A percentile compares a stretch with the other conserved stretches of the same genome.
These are phyloP conservation scores for Chlamydotis undulata DNA, from an alignment of 2,113 vertebrate species.

Conservation along the genomic window DNA sequence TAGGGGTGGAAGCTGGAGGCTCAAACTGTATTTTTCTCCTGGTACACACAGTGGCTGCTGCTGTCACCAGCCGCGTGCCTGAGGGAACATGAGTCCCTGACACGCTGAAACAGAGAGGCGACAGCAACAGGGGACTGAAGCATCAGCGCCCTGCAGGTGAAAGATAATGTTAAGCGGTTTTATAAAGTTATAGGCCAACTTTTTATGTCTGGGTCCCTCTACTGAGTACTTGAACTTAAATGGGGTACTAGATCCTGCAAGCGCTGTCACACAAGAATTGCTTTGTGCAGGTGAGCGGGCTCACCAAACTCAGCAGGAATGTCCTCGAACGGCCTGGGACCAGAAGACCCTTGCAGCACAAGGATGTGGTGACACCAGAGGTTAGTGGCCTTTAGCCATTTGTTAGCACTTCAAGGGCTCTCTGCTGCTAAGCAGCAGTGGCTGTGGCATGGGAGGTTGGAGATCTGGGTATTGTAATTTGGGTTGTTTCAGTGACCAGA, in stretches of 20 bases:
- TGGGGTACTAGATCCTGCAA: not conserved
- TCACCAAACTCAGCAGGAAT: not conserved
- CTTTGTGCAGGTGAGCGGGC: not conserved
- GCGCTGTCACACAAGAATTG: not conserved
- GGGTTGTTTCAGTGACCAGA: not conserved
- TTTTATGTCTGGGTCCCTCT: not conserved
- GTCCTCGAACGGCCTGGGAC: not conserved
- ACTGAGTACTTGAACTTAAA: not conserved
- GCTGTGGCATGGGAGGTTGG: not conserved
- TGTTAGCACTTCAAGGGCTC: not conserved
- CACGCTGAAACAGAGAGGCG: not conserved
- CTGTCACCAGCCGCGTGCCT: not conserved
- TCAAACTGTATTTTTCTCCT: not conserved
- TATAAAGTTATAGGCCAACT: not conserved
- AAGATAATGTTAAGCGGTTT: not conserved
- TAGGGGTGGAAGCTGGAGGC: not conserved
- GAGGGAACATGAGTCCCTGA: not conserved
- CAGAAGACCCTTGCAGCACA: too few relatives aligned
- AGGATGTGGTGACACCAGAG: not conserved
- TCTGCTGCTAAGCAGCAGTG: fast-evolving
- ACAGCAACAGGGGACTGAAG: not conserved
- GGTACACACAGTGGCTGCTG: not conserved
- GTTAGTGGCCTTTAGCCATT: not conserved
- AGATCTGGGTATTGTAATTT: not conserved
- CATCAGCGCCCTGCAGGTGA: not conserved